These are phyloP conservation scores for Leptonema lineaticorne DNA, from an alignment of 1,140 invertebrate species.

Conservation along the genomic window DNA sequence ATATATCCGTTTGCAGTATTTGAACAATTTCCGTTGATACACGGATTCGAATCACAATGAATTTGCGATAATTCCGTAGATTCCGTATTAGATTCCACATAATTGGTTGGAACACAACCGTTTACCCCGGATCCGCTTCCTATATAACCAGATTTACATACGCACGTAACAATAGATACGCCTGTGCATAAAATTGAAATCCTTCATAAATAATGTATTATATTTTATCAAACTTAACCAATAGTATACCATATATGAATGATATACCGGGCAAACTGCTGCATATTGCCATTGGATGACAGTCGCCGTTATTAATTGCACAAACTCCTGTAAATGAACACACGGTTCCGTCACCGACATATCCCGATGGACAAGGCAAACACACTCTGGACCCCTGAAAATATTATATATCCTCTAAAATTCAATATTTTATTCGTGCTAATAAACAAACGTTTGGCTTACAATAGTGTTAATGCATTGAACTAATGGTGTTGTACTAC, in stretches of 20 bases:
- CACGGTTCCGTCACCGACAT: slow-evolving; percentile 75
- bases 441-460: slow-evolving; percentile 40
- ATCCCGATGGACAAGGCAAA: slow-evolving; percentile 84
- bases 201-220: too few species aligned
- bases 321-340: slow-evolving; percentile 74
- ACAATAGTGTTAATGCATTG: slow-evolving; percentile 82
- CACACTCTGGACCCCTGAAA: slow-evolving; percentile 78
- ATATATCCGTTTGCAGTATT: slow-evolving; percentile 50
- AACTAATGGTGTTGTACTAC: slow-evolving; percentile 75
- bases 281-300: slow-evolving; percentile 80
- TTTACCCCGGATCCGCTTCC: slow-evolving; percentile 77
- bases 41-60: slow-evolving; percentile 68
- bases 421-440: too few species aligned
- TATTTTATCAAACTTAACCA: too few species aligned
- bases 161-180: slow-evolving; percentile 69
- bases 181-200: slow-evolving; percentile 53
- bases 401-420: too few species aligned
- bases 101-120: slow-evolving; percentile 64
- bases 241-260: too few species aligned
- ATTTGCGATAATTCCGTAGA: slow-evolving; percentile 33
- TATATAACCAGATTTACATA: slow-evolving; percentile 75
- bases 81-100: slow-evolving; percentile 43
- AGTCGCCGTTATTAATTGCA: slow-evolving; percentile 76
- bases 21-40: slow-evolving; percentile 65
- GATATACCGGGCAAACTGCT: slow-evolving; percentile 65